Percentiles rank a stretch among this genome's conserved stretches.
phyloP scores from a whole-genome alignment of 2,888 invertebrate genomes.

The Theretra japonica region DNA sequence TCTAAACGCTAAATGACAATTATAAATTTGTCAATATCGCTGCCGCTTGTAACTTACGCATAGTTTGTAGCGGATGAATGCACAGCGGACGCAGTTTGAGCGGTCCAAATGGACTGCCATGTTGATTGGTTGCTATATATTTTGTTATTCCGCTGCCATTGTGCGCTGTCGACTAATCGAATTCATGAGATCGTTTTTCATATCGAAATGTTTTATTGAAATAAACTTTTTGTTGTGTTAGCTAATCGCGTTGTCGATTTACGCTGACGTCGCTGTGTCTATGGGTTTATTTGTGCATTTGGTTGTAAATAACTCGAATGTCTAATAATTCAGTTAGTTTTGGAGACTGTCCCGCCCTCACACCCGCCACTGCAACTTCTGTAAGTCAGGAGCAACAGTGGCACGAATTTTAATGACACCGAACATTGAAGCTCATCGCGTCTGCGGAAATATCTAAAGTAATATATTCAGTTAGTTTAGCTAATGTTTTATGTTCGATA shows the following conservation, averaged over 20 bases:
- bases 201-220: constrained; percentile 12
- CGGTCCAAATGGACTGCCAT: constrained; percentile 43
- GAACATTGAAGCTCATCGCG: too few species aligned
- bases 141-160: constrained; percentile 33
- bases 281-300: background rate
- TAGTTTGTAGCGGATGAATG: background rate
- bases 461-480: too few species aligned
- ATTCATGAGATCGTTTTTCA: constrained; percentile 24
- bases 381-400: too few species aligned
- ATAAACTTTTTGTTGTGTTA: constrained; percentile 15
- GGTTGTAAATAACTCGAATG: background rate
- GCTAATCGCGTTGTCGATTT: constrained; percentile 8
- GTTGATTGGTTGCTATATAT: constrained; percentile 49
- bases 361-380: too few species aligned
- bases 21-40: background rate
- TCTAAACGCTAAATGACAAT: too few species aligned
- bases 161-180: constrained; percentile 20
- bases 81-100: constrained; percentile 37
- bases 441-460: too few species aligned
- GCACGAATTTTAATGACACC: too few species aligned
- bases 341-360: too few species aligned
- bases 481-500: too few species aligned
- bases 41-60: background rate
- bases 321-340: too few species aligned
- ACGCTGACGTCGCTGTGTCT: background rate